A percentile compares a stretch with the other conserved stretches of the same genome.
Evolutionary conservation across 2,888 invertebrate genomes (phyloP).

Genomic region (Gastracanthus pulcherrimus): DNA sequence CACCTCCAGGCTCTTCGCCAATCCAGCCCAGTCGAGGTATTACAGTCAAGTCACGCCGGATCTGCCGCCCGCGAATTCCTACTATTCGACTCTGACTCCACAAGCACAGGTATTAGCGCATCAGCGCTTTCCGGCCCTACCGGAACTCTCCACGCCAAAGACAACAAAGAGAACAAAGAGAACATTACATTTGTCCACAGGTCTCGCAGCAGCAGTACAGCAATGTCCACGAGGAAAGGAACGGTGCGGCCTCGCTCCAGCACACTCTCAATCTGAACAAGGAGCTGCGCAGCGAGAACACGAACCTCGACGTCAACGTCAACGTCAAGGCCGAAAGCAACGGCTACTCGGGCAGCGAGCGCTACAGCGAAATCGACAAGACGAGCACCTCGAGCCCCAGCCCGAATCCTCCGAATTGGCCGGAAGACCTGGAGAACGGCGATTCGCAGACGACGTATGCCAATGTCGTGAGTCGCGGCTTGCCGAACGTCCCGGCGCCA

Average conservation of each 20-base stretch:
- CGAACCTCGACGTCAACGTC: slow-evolving; percentile 67
- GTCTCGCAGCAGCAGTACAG: slow-evolving; percentile 66
- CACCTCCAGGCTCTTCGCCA: slow-evolving; percentile 79
- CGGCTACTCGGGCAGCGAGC: slow-evolving; percentile 63
- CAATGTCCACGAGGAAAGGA: slow-evolving; percentile 65
- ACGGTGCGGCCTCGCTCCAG: slow-evolving; percentile 58
- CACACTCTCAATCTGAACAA: slow-evolving; percentile 69
- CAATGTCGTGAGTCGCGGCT: slow-evolving; percentile 65
- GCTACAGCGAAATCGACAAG: slow-evolving; percentile 73
- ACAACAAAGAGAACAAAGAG: background rate
- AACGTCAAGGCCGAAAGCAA: slow-evolving; percentile 58
- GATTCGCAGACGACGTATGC: slow-evolving; percentile 63
- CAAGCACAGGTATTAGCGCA: slow-evolving; percentile 32
- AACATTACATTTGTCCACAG: background rate
- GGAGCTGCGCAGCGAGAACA: slow-evolving; percentile 67
- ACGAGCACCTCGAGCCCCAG: slow-evolving; percentile 58
- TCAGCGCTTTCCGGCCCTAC: too few species aligned
- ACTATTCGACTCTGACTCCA: background rate
- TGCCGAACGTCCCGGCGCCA: slow-evolving; percentile 55
- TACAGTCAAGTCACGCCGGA: slow-evolving; percentile 77
- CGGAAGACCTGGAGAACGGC: slow-evolving; percentile 69
- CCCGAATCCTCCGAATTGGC: slow-evolving; percentile 68
- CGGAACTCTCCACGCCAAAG: too few species aligned
- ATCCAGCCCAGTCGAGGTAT: slow-evolving; percentile 73
- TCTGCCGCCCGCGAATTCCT: slow-evolving; percentile 44